phyloP scores from a whole-genome alignment of 1,140 invertebrate species.

The Heliconius hermathena region DNA sequence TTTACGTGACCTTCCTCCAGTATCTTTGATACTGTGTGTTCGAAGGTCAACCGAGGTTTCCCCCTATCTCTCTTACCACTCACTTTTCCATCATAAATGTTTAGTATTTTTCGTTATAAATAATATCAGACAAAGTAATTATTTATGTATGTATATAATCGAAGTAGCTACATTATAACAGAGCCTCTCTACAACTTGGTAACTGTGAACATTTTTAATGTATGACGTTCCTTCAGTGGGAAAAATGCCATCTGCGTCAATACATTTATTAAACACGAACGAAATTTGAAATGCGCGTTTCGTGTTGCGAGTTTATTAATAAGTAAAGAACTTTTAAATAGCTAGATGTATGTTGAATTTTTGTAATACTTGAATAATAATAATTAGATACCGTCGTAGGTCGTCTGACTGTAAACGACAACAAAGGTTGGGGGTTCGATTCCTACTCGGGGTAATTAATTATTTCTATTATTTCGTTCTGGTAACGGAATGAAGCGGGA shows the following conservation, averaged over 20 bases:
- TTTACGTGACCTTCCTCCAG: no score
- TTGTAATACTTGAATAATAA: neutral
- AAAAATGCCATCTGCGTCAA: slow-evolving; percentile 23
- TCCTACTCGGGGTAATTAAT: no score
- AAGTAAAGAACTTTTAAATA: slow-evolving; percentile 9
- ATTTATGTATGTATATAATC: neutral
- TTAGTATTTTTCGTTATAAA: neutral
- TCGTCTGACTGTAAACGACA: no score
- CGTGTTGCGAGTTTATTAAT: slow-evolving; percentile 20
- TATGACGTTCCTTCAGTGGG: slow-evolving; percentile 24
- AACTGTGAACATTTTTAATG: slow-evolving; percentile 15
- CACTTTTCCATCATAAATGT: no score
- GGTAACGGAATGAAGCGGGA: no score
- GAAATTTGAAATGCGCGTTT: slow-evolving; percentile 24
- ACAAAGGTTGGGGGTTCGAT: no score
- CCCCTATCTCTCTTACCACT: no score
- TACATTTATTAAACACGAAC: slow-evolving; percentile 32
- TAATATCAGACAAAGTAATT: neutral
- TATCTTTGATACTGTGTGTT: no score
- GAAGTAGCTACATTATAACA: neutral
- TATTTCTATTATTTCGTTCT: no score
- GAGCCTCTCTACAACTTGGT: neutral
- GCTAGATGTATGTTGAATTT: neutral
- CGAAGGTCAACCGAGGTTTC: no score
- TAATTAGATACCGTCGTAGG: neutral